Evolutionary conservation across 2,888 invertebrate species (phyloP), one percentile per base, ranked within the genome.

Genomic region (Euplagia quadripunctaria): DNA sequence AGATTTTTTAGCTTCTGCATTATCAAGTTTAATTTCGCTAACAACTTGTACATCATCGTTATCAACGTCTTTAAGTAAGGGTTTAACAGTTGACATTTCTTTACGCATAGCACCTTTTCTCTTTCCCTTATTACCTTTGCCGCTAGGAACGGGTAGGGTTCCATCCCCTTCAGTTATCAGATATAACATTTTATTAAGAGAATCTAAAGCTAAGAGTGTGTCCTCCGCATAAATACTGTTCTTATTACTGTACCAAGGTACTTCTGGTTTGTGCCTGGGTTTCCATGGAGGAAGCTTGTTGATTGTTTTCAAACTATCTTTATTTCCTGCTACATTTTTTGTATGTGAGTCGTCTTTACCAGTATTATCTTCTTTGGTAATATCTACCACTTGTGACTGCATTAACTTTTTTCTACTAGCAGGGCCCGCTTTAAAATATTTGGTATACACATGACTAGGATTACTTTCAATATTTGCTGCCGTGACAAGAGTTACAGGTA

Each of bases 141-240:
- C 41, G 11, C 16, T 17, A 17, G 31, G 16, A 9, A 8, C 11
- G 11, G 31, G n/a, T 68, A 14, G 42, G 8, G 42, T 31, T 31
- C 20, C 51, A 43, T 81, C 83, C 42, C 72, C 76, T 63, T 70
- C 52, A 14, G 73, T 64, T 70, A 93, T 83, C 31, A 92, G 42
- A 71, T 74, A 81, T 42, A 95, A 79, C 89, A 95, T 93, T 90
- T 93, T 94, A 69, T 91, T 89, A 4, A 95, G 86, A 12, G 94
- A 91, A 75, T 94, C 94, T 64, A 85, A 66, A 12, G 91, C 90
- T 66, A 91, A 74, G 0, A 90, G 83, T 7, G 84, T 78, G 5
- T 88, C 88, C 20, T 72, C 46, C 9, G 63, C 51, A 64, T 75
- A 75, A 63, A 66, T 43, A 49, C 46, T 41, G n/a, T 17, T 51